Evolutionary conservation across 2,888 invertebrate genomes (phyloP).

Genomic region (Lymantria monacha): DNA sequence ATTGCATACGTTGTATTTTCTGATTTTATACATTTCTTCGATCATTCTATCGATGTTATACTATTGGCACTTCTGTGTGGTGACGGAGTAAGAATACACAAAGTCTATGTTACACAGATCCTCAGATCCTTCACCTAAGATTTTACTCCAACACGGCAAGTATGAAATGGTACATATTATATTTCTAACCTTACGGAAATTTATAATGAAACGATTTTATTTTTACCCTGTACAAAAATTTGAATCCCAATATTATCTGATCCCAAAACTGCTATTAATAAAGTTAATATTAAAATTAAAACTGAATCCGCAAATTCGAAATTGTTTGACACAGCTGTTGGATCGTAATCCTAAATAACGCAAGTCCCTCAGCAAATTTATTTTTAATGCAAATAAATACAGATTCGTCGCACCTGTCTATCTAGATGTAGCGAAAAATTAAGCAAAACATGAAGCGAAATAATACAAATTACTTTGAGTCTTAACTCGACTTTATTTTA

Average conservation of each 20-base stretch:
- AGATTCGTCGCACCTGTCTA: conserved; percentile 76
- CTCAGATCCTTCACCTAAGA: too few species aligned
- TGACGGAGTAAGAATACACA: too few species aligned
- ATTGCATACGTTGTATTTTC: too few species aligned
- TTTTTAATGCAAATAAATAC: conserved; percentile 80
- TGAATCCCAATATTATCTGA: conserved; percentile 4
- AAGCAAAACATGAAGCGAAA: conserved; percentile 72
- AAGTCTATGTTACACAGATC: too few species aligned
- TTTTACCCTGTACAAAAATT: too few species aligned
- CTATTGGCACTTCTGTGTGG: too few species aligned
- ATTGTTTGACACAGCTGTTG: conserved; percentile 71
- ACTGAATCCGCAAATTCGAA: conserved; percentile 68
- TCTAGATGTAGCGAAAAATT: conserved; percentile 73
- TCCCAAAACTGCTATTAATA: conserved; percentile 41
- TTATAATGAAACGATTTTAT: too few species aligned
- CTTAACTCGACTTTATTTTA: conserved; percentile 67
- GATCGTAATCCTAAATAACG: conserved; percentile 71
- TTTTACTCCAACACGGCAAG: too few species aligned
- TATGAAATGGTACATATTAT: neutral
- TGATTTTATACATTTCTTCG: too few species aligned
- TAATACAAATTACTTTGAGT: conserved; percentile 74
- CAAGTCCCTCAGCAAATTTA: conserved; percentile 69
- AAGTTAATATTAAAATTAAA: conserved; percentile 64
- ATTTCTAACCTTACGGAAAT: too few species aligned
- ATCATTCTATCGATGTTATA: too few species aligned